These are phyloP conservation scores for Trissoscelio sp. DNA, from an alignment of 2,888 invertebrate species.

Conservation along the genomic window DNA sequence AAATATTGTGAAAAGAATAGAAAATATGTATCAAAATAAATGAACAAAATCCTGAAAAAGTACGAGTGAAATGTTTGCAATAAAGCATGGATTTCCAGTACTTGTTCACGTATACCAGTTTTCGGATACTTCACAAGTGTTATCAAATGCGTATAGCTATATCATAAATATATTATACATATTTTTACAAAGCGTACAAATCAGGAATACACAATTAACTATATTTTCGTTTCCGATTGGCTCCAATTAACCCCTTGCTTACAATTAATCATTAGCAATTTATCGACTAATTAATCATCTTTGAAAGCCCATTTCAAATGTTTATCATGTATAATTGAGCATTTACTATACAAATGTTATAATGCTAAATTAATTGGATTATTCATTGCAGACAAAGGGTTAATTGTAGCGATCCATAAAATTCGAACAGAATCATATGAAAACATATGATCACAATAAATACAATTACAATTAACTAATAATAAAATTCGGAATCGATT, in stretches of 20 bases:
- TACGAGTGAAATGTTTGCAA: not conserved
- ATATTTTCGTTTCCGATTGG: not conserved
- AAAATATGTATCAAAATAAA: constrained; percentile 22
- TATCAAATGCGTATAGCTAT: constrained; percentile 62
- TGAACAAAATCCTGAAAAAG: constrained; percentile 18
- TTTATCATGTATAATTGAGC: constrained; percentile 38
- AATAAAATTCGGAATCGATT: constrained; percentile 35
- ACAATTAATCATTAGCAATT: not conserved
- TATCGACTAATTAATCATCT: not conserved
- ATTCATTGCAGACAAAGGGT: not conserved
- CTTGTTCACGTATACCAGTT: constrained; percentile 40
- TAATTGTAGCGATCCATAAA: constrained; percentile 15
- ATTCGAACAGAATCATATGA: constrained; percentile 36
- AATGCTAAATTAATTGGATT: constrained; percentile 2
- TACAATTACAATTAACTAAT: constrained; percentile 42
- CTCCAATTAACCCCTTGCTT: constrained; percentile 16
- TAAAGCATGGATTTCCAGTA: not conserved
- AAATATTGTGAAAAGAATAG: constrained; percentile 13
- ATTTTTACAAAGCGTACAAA: constrained; percentile 67
- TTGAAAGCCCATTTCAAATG: constrained; percentile 16
- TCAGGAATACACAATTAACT: constrained; percentile 47
- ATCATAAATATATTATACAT: constrained; percentile 62
- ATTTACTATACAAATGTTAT: constrained; percentile 29
- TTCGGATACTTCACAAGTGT: constrained; percentile 61
- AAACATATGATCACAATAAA: constrained; percentile 47